Conservation (phyloP, 2,888 invertebrate genomes). For the Netelia virgata region DNA sequence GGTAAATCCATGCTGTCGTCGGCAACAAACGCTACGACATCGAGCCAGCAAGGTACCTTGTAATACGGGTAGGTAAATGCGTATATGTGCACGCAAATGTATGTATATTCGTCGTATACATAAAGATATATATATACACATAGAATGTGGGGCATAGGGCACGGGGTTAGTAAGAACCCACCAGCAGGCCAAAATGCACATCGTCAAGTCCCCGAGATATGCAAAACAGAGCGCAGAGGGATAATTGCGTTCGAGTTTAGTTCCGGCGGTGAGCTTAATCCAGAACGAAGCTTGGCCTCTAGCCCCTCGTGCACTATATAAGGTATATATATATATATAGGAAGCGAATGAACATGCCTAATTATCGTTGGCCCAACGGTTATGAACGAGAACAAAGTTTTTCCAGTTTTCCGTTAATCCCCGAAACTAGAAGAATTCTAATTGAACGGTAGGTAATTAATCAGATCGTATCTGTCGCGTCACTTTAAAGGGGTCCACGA, state of each 20-base stretch:
- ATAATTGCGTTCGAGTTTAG: conserved; percentile 69
- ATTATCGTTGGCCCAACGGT: too few relatives aligned
- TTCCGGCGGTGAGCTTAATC: conserved; percentile 64
- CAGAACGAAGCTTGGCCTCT: conserved; percentile 51
- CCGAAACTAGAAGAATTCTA: too few relatives aligned
- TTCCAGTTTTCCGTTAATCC: too few relatives aligned
- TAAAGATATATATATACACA: background rate
- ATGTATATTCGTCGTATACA: background rate
- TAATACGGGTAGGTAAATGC: conserved; percentile 58
- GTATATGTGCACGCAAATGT: conserved; percentile 12
- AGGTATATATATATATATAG: too few relatives aligned
- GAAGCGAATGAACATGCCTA: too few relatives aligned
- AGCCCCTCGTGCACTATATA: background rate
- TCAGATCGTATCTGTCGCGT: too few relatives aligned
- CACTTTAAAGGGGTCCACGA: too few relatives aligned
- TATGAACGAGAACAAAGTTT: too few relatives aligned
- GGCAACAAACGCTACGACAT: conserved; percentile 27
- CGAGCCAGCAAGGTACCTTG: conserved; percentile 27
- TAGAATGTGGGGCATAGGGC: conserved; percentile 11
- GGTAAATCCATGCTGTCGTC: conserved; percentile 58
- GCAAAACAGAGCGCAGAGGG: conserved; percentile 64
- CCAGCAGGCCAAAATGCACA: conserved; percentile 36
- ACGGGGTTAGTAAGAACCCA: conserved; percentile 34
- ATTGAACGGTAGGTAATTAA: too few relatives aligned
- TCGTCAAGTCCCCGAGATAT: conserved; percentile 59